Evolutionary conservation across 1,140 invertebrate genomes (phyloP), one percentile per base, ranked within the genome.

Genomic region (Drosophila biarmipes): DNA sequence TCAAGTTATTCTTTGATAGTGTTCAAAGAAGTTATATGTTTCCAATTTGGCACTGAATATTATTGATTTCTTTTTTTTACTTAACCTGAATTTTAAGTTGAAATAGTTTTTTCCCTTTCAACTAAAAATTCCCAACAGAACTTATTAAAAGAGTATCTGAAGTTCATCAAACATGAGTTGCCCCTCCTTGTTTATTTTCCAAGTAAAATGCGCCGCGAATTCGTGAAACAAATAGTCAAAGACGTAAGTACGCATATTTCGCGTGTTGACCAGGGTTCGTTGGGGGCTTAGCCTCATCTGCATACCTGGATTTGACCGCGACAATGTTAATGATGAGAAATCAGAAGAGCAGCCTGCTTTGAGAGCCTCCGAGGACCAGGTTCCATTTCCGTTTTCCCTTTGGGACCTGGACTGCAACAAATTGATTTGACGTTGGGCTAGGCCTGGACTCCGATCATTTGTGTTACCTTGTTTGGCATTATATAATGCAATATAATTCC

Each of bases 291-390:
- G 56, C 64, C 69, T 87, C 68, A 81, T 85, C 78, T 74, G 64
- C 78, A 86, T 86, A 68, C 63, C 54, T 57, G 58, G 78, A 82
- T 86, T 81, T 75, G 59, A 64, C 56, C 69, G 56, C 49, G 59
- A 67, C 78, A 82, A 81, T 81, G 78, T 78, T 87, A 86, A 86
- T 86, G 82, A 86, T 86, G 81, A 85, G 82, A 87, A 87, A 71
- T 77, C 63, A 51, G 21, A 48, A 15, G 24, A 52, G 19, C 43
- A 53, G 43, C 51, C 51, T 5, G 51, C 31, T 46, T 14, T 45
- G 27, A 46, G 31, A 14, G 38, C 27, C 37, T 52, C 35, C 19
- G 15, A 67, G 54, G 49, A 31, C 45, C 52, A 34, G 52, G 8
- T 43, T 8, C 58, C 73, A 76, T 63, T 87, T 84, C 80, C 82